Conservation (phyloP, 2,888 invertebrate species). For the Aradus depressus region DNA sequence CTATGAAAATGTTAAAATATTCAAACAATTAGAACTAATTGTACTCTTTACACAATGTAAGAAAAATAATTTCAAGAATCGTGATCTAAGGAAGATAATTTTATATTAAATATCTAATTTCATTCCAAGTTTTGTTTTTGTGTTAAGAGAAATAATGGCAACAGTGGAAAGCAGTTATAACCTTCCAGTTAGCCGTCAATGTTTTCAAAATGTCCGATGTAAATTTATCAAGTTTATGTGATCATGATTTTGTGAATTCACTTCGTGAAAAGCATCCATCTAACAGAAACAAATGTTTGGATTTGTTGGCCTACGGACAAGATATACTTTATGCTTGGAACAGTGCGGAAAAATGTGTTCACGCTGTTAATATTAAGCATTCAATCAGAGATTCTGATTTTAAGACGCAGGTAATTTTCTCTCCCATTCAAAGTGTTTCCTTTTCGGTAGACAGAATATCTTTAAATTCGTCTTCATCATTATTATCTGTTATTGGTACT, state of each 20-base stretch:
- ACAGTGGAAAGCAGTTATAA: too few species aligned
- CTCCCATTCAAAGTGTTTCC: conserved; percentile 53
- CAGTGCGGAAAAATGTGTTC: conserved; percentile 49
- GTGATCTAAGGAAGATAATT: too few species aligned
- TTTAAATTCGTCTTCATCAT: conserved; percentile 53
- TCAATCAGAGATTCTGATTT: conserved; percentile 15
- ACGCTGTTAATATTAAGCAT: conserved; percentile 39
- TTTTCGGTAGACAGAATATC: conserved; percentile 56
- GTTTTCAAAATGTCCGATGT: conserved; percentile 10
- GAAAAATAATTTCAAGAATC: too few species aligned
- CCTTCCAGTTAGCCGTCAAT: too few species aligned
- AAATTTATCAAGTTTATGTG: conserved; percentile 7
- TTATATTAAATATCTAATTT: too few species aligned
- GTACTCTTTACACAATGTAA: too few species aligned
- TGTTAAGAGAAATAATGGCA: too few species aligned
- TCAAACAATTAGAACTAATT: too few species aligned
- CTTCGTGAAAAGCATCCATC: not conserved
- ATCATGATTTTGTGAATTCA: conserved; percentile 10
- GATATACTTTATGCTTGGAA: conserved; percentile 59
- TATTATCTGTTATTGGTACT: conserved; percentile 57
- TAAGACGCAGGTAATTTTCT: conserved; percentile 39
- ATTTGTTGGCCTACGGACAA: conserved; percentile 46
- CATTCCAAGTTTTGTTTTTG: too few species aligned
- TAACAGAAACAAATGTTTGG: conserved; percentile 17
- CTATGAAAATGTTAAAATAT: too few species aligned